Evolutionary conservation across 2,888 invertebrate genomes (phyloP), one percentile per base, ranked within the genome.

Genomic region (Parasteatoda lunata): DNA sequence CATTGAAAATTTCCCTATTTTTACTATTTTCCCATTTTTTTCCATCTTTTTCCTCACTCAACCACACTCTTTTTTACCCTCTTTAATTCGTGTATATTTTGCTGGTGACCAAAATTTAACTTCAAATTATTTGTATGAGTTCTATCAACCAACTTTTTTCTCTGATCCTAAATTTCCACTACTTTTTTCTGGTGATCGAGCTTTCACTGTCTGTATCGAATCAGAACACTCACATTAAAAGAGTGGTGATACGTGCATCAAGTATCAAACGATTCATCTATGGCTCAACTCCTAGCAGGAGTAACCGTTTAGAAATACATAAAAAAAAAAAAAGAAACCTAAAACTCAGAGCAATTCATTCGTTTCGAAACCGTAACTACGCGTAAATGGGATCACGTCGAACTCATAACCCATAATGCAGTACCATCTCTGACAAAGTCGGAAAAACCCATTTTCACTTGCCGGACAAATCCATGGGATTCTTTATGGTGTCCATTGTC

Each of bases 401-500:
- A 48, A 68, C 83, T 59, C 84, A 78, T 84, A 72, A 84, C 72
- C 72, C 70, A 78, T 78, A 78, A 84, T 70, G 52, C 77, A 72
- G 68, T 76, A 48, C 72, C 71, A 72, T 80, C 71, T 72, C 52
- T 72, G 30, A 45, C 48, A 51, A 59, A 59, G 54, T 73, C 73
- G 45, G 54, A 48, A 52, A 73, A 68, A 54, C 76, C 64, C 71
- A 71, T 77, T 77, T 83, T 71, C 83, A 71, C 71, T 71, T 71
- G 83, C 78, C 45, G 77, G 77, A 84, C 84, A 84, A 84, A 84
- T 84, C 83, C 83, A 52, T 4, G 30, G 72, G 70, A 68, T 78
- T 78, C 84, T 68, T 73, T 72, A 78, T 78, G 83, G 64, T 52
- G 64, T 84, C 77, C 84, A 54, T 13, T 15, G 15, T 51, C 80